Evolutionary conservation across 2,113 vertebrate genomes (phyloP).

Genomic region (Xenopus tropicalis): DNA sequence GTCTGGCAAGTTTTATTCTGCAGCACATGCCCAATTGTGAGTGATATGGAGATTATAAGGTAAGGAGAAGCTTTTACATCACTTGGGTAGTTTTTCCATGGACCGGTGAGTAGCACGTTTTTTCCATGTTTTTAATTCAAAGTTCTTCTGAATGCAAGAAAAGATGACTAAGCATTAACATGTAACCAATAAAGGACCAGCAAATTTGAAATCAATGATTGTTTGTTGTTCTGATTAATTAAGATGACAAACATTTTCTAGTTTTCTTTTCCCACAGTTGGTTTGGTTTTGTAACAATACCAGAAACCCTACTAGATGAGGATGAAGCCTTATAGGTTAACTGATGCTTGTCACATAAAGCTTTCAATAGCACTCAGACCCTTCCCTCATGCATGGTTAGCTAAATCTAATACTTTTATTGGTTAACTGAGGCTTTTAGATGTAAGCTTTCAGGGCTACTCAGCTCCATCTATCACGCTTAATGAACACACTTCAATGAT

Average conservation of each 20-base stretch:
- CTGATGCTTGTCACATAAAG: conserved; percentile 38
- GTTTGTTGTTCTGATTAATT: no score
- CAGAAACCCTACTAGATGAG: conserved; percentile 8
- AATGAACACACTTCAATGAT: conserved; percentile 44
- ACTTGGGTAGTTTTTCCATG: no score
- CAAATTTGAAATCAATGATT: no score
- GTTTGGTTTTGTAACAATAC: not conserved
- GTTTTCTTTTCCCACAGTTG: not conserved
- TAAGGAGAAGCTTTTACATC: no score
- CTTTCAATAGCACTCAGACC: conserved; percentile 42
- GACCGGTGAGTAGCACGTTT: no score
- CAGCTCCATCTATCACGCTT: conserved; percentile 41
- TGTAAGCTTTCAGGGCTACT: conserved; percentile 44
- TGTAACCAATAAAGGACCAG: no score
- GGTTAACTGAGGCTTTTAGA: conserved; percentile 46
- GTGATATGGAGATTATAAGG: no score
- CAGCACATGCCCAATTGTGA: no score
- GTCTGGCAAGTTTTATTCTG: no score
- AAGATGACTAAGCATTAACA: no score
- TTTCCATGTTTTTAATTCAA: no score
- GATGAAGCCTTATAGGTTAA: conserved; percentile 37
- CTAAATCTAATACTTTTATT: conserved; percentile 46
- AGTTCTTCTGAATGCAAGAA: no score
- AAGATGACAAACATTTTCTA: not conserved
- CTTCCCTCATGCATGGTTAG: conserved; percentile 42